Base-by-base conservation (phyloP, 2,113 vertebrate species). In the Chascanopsetta lugubris region DNA sequence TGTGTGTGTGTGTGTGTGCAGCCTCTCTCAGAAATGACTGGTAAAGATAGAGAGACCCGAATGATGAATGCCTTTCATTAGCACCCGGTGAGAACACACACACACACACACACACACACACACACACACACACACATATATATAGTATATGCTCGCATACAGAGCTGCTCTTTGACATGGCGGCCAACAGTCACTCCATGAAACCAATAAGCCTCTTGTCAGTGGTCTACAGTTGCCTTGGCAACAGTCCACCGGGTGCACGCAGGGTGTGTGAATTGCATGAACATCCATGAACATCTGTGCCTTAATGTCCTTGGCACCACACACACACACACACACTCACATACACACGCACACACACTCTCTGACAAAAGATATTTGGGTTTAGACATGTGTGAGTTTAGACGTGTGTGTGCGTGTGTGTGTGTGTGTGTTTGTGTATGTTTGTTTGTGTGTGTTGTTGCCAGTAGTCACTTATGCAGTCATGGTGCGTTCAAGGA, bases 181-280 rank as follows among this genome's bases (percentile, higher is more conserved):
- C 38, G 29, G 75, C 85, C 86, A 83, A 80, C 85, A 94, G 93
- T 94, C 61, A 85, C 89, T 95, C 94, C 92, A 94, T 96, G 94
- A 95, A 95, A 94, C 94, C 93, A 95, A 94, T 94, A 94, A 94
- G 93, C 89, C 71, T 54, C 90, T 1, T 87, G 60, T 94, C 90
- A 94, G 94, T 95, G 95, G 94, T 96, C 94, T 92, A 87, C 76
- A 0, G 95, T 98, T 96, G 90, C 94, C 95, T 92, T 95, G 93
- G 95, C 94, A 96, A 97, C 96, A 0, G 92, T 93, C 93, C 93
- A 92, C 91, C 89, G 94, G 93, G 89, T 92, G 94, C 89, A 87
- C 5, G 3, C n/a, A n/a, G 45, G 20, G 21, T 21, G 49, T 53
- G 50, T 94, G 93, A 77, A 80, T 71, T 77, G 80, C 68, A 81